A percentile compares a stretch with the other conserved stretches of the same genome.
phyloP scores from a whole-genome alignment of 1,140 invertebrate species.

The Vanessa atalanta region DNA sequence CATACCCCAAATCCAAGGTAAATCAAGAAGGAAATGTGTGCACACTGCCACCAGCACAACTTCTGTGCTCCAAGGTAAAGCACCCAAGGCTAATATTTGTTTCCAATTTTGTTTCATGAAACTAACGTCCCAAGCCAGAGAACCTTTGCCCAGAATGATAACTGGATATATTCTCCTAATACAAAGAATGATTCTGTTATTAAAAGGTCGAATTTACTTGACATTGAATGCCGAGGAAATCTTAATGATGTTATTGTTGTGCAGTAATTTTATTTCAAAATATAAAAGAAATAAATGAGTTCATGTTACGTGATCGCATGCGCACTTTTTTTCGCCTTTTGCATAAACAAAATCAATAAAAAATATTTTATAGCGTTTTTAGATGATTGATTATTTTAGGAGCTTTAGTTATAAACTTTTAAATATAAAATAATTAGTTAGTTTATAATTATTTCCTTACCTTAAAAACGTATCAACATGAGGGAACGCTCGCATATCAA shows the following conservation, averaged over 20 bases:
- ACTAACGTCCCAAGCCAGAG: slow-evolving; percentile 61
- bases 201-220: neutral
- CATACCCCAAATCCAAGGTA: slow-evolving; percentile 74
- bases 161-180: slow-evolving; percentile 73
- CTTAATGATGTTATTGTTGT: neutral
- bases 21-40: slow-evolving; percentile 57
- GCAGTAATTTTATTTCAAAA: neutral
- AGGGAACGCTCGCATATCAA: slow-evolving; percentile 62
- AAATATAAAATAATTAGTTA: too few relatives aligned
- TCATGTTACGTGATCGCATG: neutral
- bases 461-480: slow-evolving; percentile 65
- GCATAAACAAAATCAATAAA: too few relatives aligned
- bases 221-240: too few relatives aligned
- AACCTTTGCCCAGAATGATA: slow-evolving; percentile 70
- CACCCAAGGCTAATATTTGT: slow-evolving; percentile 53
- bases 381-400: too few relatives aligned
- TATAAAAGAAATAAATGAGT: neutral
- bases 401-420: too few relatives aligned
- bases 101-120: slow-evolving; percentile 66
- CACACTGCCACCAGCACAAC: slow-evolving; percentile 54
- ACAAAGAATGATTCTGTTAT: slow-evolving; percentile 7
- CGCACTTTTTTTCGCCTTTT: neutral
- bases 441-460: slow-evolving; percentile 36
- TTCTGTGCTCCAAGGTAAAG: slow-evolving; percentile 63
- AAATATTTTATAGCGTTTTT: too few relatives aligned